Evolutionary conservation across 2,888 invertebrate genomes (phyloP), one percentile per base, ranked within the genome.

Genomic region (Lottia scabra): DNA sequence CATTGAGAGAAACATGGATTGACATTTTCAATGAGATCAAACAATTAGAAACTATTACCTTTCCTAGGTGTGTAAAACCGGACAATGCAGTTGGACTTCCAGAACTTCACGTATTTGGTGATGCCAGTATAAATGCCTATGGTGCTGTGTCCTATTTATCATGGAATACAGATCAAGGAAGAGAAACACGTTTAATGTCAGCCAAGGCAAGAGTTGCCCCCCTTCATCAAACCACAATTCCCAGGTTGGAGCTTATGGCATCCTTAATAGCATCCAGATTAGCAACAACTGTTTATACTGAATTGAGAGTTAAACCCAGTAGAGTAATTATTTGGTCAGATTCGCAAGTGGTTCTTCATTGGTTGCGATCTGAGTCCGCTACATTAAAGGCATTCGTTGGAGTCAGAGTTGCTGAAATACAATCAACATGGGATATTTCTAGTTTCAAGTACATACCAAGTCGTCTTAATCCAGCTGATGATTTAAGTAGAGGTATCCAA

Each of bases 401-500:
- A n/a, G 56, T 69, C 4, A 15, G 69, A 43, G 72, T 72, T 15
- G 63, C 68, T 8, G 68, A 72, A 64, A 72, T 72, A 13, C 65
- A 72, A 44, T 30, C 56, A 3, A 63, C 45, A 15, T 68, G 67
- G 27, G 27, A 23, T 6, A 27, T 30, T 4, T 12, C 27, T 8
- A 63, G 15, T 4, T 72, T 65, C 45, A 48, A 44, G 26, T 65
- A 48, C 63, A 65, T 65, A 23, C 72, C 68, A 16, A 69, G 64
- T 0, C 13, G 16, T 6, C 27, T 43, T 4, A 72, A 72, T 26
- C 72, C 69, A n/a, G 72, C 72, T 13, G 72, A 72, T 38, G 63
- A 38, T 65, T 46, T 72, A n/a, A 72, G 68, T 23, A 56, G 72
- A 69, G 72, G 72, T n/a, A 12, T 72, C 2, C 38, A 16, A n/a